phyloP scores from a whole-genome alignment of 2,888 invertebrate genomes.

The Aethes cnicana region DNA sequence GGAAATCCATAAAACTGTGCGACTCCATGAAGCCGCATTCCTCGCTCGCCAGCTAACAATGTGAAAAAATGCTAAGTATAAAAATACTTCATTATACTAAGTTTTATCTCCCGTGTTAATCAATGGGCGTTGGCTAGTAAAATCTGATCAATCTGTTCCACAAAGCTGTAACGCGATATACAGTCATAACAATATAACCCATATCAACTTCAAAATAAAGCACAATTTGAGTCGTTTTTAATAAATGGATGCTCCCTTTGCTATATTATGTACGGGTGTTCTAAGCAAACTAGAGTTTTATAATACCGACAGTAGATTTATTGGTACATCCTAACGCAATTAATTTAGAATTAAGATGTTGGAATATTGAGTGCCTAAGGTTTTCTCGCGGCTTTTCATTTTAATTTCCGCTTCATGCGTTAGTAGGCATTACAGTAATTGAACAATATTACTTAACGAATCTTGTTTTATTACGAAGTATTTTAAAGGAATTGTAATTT shows the following conservation, averaged over 20 bases:
- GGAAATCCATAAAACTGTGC: constrained; percentile 26
- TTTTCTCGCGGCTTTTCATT: constrained; percentile 36
- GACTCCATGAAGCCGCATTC: constrained; percentile 37
- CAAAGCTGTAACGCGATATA: constrained; percentile 36
- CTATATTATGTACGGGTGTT: constrained; percentile 36
- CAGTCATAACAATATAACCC: constrained; percentile 31
- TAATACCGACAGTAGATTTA: constrained; percentile 66
- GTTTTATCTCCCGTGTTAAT: constrained; percentile 72
- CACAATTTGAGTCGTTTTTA: constrained; percentile 32
- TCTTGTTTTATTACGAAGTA: background rate
- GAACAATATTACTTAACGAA: constrained; percentile 15
- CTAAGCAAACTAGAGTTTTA: constrained; percentile 65
- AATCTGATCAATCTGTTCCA: constrained; percentile 47
- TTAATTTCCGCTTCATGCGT: constrained; percentile 23
- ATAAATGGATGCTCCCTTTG: constrained; percentile 32
- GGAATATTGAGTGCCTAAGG: constrained; percentile 44
- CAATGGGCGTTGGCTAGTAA: constrained; percentile 72
- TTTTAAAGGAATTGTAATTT: too few relatives aligned
- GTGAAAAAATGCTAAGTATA: constrained; percentile 70
- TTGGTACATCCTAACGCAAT: constrained; percentile 65
- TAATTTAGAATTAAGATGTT: constrained; percentile 68
- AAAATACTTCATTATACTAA: constrained; percentile 74
- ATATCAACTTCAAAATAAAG: constrained; percentile 31
- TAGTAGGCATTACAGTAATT: constrained; percentile 15
- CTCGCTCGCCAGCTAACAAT: constrained; percentile 63